phyloP scores from a whole-genome alignment of 2,113 vertebrate species.

The human (Homo sapiens) region GRCh38 chr3:20925501-20926000 shows the following conservation, averaged over 20 bases:
- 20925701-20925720: neutral
- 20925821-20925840: neutral
- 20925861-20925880: neutral
- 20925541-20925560: neutral
- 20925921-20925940: neutral
- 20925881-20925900: neutral
- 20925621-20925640: neutral
- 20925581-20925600: neutral
- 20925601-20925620: neutral
- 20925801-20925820: neutral
- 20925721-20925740: neutral
- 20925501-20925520: neutral
- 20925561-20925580: neutral
- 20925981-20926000: neutral
- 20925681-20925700: neutral
- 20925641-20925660: neutral
- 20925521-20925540: neutral
- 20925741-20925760: neutral
- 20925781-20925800: neutral
- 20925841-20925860: neutral
- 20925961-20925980: neutral
- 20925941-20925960: neutral
- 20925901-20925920: neutral
- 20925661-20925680: neutral
- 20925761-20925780: neutral